phyloP scores from a whole-genome alignment of 2,888 invertebrate genomes.

The Hetaerina titia region DNA sequence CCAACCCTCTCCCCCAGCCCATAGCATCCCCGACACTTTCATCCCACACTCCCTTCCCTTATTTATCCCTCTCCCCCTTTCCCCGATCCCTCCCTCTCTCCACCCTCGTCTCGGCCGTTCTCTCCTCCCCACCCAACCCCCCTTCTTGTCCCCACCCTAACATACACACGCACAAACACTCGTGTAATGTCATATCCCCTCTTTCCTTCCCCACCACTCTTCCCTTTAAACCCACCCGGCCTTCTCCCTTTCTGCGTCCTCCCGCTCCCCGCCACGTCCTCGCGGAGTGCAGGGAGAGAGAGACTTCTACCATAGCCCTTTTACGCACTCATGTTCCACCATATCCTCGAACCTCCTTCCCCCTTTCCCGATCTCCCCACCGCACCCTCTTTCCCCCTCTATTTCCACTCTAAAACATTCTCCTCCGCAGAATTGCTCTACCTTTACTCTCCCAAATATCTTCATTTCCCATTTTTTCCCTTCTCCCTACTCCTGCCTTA shows the following conservation, averaged over 20 bases:
- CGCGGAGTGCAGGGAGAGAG: background rate
- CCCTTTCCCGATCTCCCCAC: no score
- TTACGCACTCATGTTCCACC: constrained; percentile 1
- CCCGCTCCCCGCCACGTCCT: background rate
- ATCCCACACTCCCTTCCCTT: background rate
- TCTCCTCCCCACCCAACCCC: no score
- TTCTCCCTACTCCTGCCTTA: background rate
- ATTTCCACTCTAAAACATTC: constrained; percentile 1
- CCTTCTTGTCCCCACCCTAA: background rate
- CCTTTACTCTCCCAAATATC: constrained; percentile 32
- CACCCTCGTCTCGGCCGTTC: background rate
- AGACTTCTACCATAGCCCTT: background rate
- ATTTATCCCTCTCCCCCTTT: background rate
- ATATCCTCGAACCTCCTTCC: background rate
- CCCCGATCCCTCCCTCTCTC: background rate
- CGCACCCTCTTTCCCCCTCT: background rate
- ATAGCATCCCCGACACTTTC: background rate
- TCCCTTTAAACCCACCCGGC: background rate
- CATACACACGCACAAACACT: constrained; percentile 2
- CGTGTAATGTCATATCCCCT: constrained; percentile 8
- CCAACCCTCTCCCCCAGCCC: background rate
- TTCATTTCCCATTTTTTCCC: constrained; percentile 34
- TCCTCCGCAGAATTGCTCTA: constrained; percentile 1
- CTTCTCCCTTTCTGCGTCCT: background rate
- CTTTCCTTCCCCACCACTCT: background rate